These are phyloP conservation scores for Volucella inflata DNA, from an alignment of 2,888 invertebrate genomes.

Conservation along the genomic window DNA sequence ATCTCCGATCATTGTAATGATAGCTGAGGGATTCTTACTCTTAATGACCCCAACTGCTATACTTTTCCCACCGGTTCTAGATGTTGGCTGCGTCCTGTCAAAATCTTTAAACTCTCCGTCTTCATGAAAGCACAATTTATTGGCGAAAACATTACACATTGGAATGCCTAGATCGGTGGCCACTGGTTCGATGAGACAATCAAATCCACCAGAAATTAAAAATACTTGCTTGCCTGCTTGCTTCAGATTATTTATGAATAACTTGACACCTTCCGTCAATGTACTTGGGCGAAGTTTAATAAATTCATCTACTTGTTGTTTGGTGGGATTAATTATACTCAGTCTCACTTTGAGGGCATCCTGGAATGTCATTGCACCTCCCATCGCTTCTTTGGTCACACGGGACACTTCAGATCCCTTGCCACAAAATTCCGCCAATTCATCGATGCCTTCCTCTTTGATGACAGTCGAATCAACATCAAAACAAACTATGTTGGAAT, in stretches of 20 bases:
- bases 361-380: slow-evolving; percentile 95
- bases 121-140: slow-evolving; percentile 94
- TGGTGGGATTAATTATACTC: slow-evolving; percentile 93
- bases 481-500: slow-evolving; percentile 97
- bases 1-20: slow-evolving; percentile 96
- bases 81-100: slow-evolving; percentile 95
- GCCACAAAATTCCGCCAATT: slow-evolving; percentile 96
- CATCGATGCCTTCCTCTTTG: slow-evolving; percentile 97
- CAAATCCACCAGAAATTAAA: slow-evolving; percentile 97
- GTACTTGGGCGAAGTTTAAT: slow-evolving; percentile 89
- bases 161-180: slow-evolving; percentile 92
- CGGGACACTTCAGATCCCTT: slow-evolving; percentile 94
- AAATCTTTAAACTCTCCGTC: slow-evolving; percentile 97
- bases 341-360: slow-evolving; percentile 93
- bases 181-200: slow-evolving; percentile 94
- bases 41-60: slow-evolving; percentile 92
- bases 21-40: slow-evolving; percentile 85
- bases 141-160: slow-evolving; percentile 92
- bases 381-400: slow-evolving; percentile 96
- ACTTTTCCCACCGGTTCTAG: slow-evolving; percentile 95
- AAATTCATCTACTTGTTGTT: slow-evolving; percentile 91
- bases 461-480: slow-evolving; percentile 99
- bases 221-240: slow-evolving; percentile 91
- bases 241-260: slow-evolving; percentile 90
- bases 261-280: slow-evolving; percentile 93